Percentiles rank a stretch among this genome's conserved stretches.
Conservation (phyloP, 2,113 vertebrate genomes). For the Cynocephalus volans region DNA sequence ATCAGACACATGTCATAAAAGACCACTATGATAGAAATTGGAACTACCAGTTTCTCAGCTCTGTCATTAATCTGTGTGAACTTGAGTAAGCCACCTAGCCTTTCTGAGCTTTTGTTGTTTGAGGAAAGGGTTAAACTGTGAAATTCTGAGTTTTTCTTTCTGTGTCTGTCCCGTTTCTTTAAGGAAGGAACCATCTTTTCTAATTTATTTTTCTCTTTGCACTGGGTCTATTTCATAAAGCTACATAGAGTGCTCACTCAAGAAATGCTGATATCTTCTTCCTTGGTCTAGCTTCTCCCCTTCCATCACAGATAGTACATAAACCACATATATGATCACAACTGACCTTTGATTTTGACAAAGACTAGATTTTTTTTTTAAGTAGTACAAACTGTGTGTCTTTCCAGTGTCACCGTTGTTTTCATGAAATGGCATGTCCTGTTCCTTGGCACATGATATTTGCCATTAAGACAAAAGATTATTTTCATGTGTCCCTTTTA, state of each 20-base stretch:
- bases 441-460: not conserved
- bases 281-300: not conserved
- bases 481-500: not conserved
- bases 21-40: not conserved
- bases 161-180: not conserved
- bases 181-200: constrained; percentile 29
- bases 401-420: constrained; percentile 9
- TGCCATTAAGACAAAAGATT: constrained; percentile 22
- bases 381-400: not conserved
- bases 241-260: not conserved
- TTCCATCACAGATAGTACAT: not conserved
- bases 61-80: too few species aligned
- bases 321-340: not conserved
- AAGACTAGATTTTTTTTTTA: not conserved
- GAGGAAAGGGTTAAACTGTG: not conserved
- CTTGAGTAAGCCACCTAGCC: not conserved
- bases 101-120: not conserved
- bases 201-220: not conserved
- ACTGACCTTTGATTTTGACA: constrained; percentile 31
- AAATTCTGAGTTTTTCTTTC: not conserved
- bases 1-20: not conserved
- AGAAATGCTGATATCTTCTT: not conserved
- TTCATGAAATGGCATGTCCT: not conserved
- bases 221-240: not conserved
- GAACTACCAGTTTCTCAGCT: not conserved